Conservation (phyloP, 2,888 invertebrate species). For the Laspeyria flexula region DNA sequence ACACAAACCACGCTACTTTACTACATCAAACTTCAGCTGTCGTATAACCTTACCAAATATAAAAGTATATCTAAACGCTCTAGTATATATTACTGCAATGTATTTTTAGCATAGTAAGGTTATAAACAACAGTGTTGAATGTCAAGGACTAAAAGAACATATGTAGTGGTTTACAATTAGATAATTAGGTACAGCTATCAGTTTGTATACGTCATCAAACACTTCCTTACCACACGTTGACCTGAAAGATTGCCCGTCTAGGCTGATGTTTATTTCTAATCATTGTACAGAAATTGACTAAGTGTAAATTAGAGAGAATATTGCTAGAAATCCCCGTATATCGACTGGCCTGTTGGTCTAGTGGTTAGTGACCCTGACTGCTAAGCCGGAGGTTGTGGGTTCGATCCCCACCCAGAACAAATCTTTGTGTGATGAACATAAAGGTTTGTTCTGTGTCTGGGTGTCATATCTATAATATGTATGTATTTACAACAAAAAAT, state of each 20-base stretch:
- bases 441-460: no score
- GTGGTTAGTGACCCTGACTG: no score
- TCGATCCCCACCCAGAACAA: no score
- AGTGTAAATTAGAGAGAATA: not conserved
- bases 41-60: not conserved
- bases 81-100: not conserved
- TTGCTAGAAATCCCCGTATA: no score
- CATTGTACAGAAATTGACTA: not conserved
- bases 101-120: not conserved
- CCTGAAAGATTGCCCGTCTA: not conserved
- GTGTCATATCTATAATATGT: no score
- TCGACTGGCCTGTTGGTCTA: no score
- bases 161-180: slow-evolving; percentile 24
- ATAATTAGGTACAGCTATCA: slow-evolving; percentile 10
- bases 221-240: not conserved
- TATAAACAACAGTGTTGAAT: not conserved
- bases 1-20: not conserved
- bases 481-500: no score
- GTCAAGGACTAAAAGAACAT: slow-evolving; percentile 2
- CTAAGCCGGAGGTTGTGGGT: no score
- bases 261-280: not conserved
- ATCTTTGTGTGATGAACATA: no score
- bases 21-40: not conserved
- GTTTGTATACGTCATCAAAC: not conserved
- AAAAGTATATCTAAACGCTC: not conserved